Evolutionary conservation across 2,113 vertebrate species (phyloP).

Genomic region (Dolichotis patagonum): DNA sequence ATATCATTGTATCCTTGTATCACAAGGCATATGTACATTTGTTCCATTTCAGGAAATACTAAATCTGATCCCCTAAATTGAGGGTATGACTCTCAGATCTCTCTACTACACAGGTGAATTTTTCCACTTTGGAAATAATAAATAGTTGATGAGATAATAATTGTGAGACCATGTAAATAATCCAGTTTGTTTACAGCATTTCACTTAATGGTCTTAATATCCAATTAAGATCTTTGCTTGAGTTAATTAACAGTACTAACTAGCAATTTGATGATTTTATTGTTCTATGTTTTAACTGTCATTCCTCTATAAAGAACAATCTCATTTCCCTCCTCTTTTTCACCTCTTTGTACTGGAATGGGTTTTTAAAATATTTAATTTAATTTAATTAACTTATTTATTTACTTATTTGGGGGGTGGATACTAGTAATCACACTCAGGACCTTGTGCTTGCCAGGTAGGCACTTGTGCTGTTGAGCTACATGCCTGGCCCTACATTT

Average conservation of each 20-base stretch:
- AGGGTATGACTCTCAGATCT: not conserved
- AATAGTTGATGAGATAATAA: not conserved
- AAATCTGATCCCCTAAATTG: not conserved
- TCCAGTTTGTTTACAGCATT: not conserved
- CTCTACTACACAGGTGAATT: not conserved
- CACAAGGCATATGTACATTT: not conserved
- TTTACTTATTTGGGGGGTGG: not conserved
- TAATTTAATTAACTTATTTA: too few species aligned
- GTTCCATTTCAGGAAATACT: not conserved
- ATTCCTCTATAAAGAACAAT: not conserved
- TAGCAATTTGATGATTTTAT: not conserved
- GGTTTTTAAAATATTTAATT: not conserved
- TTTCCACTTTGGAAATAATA: not conserved
- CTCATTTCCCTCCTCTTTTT: not conserved
- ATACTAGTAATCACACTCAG: too few species aligned
- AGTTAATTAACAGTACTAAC: not conserved
- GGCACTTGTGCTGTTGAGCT: too few species aligned
- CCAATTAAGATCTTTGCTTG: not conserved
- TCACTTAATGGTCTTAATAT: not conserved
- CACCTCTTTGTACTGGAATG: not conserved
- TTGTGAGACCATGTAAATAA: not conserved
- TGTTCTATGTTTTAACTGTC: not conserved
- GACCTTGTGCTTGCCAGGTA: too few species aligned
- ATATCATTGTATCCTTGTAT: not conserved
- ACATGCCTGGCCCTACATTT: not conserved